phyloP scores from a whole-genome alignment of 2,113 vertebrate genomes.

The Ancistrus triradiatus region DNA sequence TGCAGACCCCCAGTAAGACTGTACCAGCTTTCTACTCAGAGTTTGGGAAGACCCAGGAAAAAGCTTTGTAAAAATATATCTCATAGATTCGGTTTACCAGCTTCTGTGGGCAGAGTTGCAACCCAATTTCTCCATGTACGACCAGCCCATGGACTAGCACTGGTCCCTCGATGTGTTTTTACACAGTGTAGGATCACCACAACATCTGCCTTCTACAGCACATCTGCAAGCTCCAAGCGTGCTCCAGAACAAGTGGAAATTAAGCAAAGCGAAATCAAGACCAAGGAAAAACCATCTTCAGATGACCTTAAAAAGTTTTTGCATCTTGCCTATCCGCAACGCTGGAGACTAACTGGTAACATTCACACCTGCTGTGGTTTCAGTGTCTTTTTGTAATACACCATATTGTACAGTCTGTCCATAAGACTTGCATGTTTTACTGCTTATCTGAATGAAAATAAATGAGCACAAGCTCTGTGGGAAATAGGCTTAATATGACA shows the following conservation, averaged over 20 bases:
- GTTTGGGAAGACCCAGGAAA: slow-evolving; percentile 34
- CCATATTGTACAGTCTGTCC: no score
- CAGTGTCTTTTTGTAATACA: no score
- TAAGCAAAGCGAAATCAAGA: slow-evolving; percentile 6
- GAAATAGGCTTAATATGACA: no score
- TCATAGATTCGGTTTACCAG: neutral
- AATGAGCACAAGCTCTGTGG: no score
- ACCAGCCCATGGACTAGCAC: neutral
- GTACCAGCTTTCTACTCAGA: slow-evolving; percentile 41
- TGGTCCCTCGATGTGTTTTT: no score
- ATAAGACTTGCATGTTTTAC: no score
- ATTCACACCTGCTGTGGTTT: no score
- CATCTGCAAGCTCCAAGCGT: slow-evolving; percentile 50
- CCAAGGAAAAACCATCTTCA: slow-evolving; percentile 38
- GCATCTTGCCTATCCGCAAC: slow-evolving; percentile 74
- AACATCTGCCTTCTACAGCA: slow-evolving; percentile 56
- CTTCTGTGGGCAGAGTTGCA: slow-evolving; percentile 5
- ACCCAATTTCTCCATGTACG: slow-evolving; percentile 21
- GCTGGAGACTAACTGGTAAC: slow-evolving; percentile 81
- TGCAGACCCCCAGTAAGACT: slow-evolving; percentile 31
- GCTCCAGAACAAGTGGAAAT: neutral
- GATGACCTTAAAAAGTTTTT: slow-evolving; percentile 71
- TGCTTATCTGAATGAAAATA: no score
- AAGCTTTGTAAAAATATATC: slow-evolving; percentile 8
- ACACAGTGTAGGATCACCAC: slow-evolving; percentile 18